Evolutionary conservation across 2,797 vertebrate species (phyloP), one percentile per base, ranked within the genome.

Genomic region (Syndactyla subalaris): DNA sequence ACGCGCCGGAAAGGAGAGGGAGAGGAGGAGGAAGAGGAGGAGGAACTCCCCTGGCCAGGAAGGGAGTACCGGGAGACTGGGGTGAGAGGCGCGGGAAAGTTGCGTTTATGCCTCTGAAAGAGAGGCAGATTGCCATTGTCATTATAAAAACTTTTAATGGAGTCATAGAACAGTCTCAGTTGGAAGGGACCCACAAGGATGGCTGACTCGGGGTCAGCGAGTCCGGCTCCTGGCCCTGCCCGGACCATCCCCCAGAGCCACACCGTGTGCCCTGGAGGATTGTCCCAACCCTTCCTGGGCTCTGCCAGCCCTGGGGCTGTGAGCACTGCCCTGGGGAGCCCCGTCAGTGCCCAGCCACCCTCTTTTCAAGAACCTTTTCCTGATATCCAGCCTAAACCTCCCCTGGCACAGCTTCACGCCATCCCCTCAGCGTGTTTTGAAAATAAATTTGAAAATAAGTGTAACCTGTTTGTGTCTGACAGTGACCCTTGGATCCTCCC

Each of bases 61-160:
- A 14, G 19, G 1, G 13, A 12, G 14, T 6, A 10, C 2, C 2
- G 6, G 30, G 9, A 4, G 4, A 1, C 11, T 14, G 57, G 22
- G 10, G 2, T 38, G 10, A 21, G 20, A 7, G 14, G 20, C 36
- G 36, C 5, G 12, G 36, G 15, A 23, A 34, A 39, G 21, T 75
- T 52, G 18, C 15, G 14, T n/a, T 36, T 74, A 8, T 15, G 23
- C 22, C 39, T 52, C 38, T 74, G 1, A 45, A 71, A 13, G 32
- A 45, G 11, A 41, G 18, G 1, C 38, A 11, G 9, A 19, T 65
- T 78, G 15, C 11, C 7, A 2, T 9, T 29, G 11, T 30, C 11
- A 8, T 55, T 34, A 73, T 32, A 67, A 66, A 38, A 52, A 9
- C 22, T 66, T 62, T 66, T 46, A 15, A 4, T 8, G 39, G 38